phyloP scores from a whole-genome alignment of 2,888 invertebrate species.

The Troides oblongomaculatus region DNA sequence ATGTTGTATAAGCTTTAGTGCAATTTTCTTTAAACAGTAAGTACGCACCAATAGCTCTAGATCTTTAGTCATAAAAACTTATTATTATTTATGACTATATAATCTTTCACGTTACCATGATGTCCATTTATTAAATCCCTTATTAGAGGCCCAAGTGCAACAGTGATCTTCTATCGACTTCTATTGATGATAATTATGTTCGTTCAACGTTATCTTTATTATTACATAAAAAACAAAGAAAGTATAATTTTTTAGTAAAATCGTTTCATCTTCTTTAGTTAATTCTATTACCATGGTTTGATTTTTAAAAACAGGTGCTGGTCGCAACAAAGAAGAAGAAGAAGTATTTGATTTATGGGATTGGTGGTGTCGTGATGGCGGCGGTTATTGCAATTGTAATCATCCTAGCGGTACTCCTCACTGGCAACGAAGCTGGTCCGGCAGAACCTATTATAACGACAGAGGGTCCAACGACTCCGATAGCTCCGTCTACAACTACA shows the following conservation, averaged over 20 bases:
- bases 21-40: constrained; percentile 3
- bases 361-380: constrained; percentile 77
- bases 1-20: too few species aligned
- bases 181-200: too few species aligned
- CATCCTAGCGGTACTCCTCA: constrained; percentile 79
- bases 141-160: too few species aligned
- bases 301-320: constrained; percentile 76
- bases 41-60: neutral
- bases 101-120: too few species aligned
- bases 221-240: too few species aligned
- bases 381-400: constrained; percentile 81
- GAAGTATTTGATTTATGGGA: constrained; percentile 73
- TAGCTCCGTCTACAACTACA: constrained; percentile 32
- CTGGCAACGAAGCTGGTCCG: constrained; percentile 55
- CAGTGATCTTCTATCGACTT: too few species aligned
- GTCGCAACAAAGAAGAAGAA: constrained; percentile 79
- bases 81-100: too few species aligned
- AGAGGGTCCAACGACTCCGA: constrained; percentile 39
- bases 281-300: neutral
- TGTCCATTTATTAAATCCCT: too few species aligned
- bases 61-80: too few species aligned
- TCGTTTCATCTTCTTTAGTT: too few species aligned
- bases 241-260: too few species aligned
- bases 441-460: constrained; percentile 54
- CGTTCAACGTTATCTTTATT: too few species aligned